Evolutionary conservation across 2,797 vertebrate genomes (phyloP).

Genomic region (Garrulus glandarius): DNA sequence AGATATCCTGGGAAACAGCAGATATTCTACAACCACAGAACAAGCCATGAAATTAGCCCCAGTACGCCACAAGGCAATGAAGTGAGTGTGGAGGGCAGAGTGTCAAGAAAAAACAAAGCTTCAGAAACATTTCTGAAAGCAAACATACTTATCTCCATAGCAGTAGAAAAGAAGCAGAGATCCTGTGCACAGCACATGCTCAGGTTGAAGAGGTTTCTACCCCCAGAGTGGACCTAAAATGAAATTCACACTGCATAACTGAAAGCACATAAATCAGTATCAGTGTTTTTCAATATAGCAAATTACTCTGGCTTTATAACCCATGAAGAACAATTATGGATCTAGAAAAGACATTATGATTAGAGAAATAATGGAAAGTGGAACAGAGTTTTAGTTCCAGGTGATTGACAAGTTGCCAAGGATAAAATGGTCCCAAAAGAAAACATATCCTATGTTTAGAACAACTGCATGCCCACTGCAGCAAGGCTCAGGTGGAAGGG

Average conservation of each 20-base stretch:
- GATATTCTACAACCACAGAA: background rate
- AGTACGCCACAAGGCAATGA: background rate
- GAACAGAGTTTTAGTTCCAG: constrained; percentile 1
- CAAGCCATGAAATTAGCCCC: background rate
- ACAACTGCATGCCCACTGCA: background rate
- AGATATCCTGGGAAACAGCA: background rate
- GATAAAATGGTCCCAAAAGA: background rate
- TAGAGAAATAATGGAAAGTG: constrained; percentile 1
- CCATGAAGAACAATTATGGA: constrained; percentile 60
- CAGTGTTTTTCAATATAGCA: background rate
- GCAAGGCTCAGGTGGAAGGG: background rate
- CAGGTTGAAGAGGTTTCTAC: background rate
- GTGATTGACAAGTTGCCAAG: background rate
- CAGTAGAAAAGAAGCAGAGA: background rate
- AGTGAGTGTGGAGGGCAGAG: background rate
- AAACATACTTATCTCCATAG: background rate
- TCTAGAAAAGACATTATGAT: constrained; percentile 1
- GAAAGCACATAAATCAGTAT: constrained; percentile 18
- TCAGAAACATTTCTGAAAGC: background rate
- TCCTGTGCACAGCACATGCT: background rate
- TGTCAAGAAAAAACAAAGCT: background rate
- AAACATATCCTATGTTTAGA: background rate
- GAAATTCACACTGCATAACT: background rate
- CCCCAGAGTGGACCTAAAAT: background rate
- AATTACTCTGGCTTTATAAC: constrained; percentile 44